A percentile compares a stretch with the other conserved stretches of the same genome.
These are phyloP conservation scores for Premnoplex brunnescens DNA, from an alignment of 2,797 vertebrate species.

Conservation along the genomic window DNA sequence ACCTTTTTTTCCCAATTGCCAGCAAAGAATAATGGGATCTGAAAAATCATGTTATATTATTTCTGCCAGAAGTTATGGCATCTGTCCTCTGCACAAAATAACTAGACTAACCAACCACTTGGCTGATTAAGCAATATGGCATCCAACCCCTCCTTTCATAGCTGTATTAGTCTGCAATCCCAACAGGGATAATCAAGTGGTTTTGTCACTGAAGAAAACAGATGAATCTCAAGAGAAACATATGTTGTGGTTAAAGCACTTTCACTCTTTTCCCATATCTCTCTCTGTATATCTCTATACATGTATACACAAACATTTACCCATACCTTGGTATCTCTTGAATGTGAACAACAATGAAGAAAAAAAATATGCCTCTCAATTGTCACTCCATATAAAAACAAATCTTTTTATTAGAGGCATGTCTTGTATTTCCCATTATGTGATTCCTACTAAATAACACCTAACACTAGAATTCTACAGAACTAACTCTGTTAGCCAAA, in stretches of 20 bases:
- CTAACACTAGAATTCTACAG: background rate
- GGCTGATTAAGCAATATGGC: background rate
- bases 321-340: background rate
- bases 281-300: background rate
- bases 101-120: background rate
- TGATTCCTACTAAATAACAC: background rate
- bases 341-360: background rate
- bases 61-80: background rate
- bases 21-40: background rate
- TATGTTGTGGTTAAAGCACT: background rate
- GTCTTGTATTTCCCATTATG: background rate
- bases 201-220: constrained; percentile 34
- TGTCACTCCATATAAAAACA: background rate
- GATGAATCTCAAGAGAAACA: constrained; percentile 9
- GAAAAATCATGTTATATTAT: background rate
- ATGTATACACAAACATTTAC: background rate
- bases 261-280: background rate
- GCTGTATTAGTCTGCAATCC: background rate
- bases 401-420: background rate
- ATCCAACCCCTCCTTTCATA: background rate
- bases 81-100: background rate
- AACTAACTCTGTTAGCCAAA: background rate
- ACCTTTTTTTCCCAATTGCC: background rate
- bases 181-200: background rate
- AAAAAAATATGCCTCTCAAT: background rate